A percentile compares a stretch with the other conserved stretches of the same genome.
Evolutionary conservation across 2,888 invertebrate genomes (phyloP).

Genomic region (Oligia strigilis): DNA sequence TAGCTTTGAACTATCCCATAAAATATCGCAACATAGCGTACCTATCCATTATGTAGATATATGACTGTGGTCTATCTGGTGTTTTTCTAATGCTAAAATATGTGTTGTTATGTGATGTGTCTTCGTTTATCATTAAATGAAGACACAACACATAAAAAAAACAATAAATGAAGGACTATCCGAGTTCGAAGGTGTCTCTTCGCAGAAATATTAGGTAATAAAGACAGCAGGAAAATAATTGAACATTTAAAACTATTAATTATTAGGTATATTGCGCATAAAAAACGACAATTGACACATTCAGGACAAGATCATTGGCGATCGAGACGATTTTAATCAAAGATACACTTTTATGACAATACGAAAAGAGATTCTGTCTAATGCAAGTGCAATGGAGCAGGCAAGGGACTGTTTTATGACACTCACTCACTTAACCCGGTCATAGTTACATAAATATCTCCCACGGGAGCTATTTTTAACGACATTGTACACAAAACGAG

Average conservation of each 20-base stretch:
- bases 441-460: conserved; percentile 88
- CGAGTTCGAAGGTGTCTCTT: conserved; percentile 1
- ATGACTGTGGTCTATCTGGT: conserved; percentile 5
- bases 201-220: conserved; percentile 25
- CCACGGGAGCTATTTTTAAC: conserved; percentile 85
- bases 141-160: no score
- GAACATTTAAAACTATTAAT: conserved; percentile 26
- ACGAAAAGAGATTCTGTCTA: conserved; percentile 38
- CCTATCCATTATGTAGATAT: not conserved
- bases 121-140: no score
- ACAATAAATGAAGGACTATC: not conserved
- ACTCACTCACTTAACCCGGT: conserved; percentile 87
- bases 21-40: conserved; percentile 4
- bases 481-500: conserved; percentile 81
- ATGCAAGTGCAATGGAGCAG: conserved; percentile 71
- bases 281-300: conserved; percentile 26
- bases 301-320: conserved; percentile 16
- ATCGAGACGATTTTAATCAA: conserved; percentile 18
- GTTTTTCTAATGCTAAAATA: conserved; percentile 15
- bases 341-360: conserved; percentile 5
- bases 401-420: conserved; percentile 78
- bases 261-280: conserved; percentile 20
- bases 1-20: conserved; percentile 38
- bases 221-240: conserved; percentile 34
- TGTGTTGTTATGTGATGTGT: not conserved